Base-by-base conservation (phyloP, 2,888 invertebrate species). In the Microctonus aethiopoides region DNA sequence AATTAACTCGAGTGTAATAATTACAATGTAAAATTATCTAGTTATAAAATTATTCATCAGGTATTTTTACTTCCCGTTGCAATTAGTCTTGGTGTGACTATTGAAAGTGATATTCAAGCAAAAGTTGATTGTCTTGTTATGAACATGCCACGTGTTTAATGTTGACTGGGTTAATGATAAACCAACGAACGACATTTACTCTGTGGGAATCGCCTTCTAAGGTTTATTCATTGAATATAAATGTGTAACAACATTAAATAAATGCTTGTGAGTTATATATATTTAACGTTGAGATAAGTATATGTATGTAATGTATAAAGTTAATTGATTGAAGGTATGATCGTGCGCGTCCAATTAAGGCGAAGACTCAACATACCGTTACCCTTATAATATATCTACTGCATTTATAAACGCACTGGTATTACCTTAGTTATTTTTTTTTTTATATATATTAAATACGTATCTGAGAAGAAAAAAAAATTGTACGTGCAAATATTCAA, bases 21-120 rank as follows among this genome's bases (percentile, higher is more conserved):
- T 10, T 7, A 7, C 5, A 57, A 4, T 34, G 60, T 66, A n/a
- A 46, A 32, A 29, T 46, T 32, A 41, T 4, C 46, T 10, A 36
- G 46, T 34, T 51, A 46, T 60, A 32, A 60, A 46, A 52, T 67
- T 67, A 2, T 13, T n/a, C n/a, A n/a, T 46, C 29, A 20, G 24
- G 65, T n/a, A 65, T 57, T 24, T 51, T 20, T 32, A 13, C 46
- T 64, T 64, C 46, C 34, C 59, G 26, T 34, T 60, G 24, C 46
- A 67, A 67, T 67, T 60, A 67, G 10, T 29, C 16, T 7, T 22
- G 20, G 32, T 2, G 26, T 32, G 22, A 16, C 46, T 29, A 67
- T 67, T 24, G 67, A 67, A 67, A 67, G 67, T 60, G 24, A 60
- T 60, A 51, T 22, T 16, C 16, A n/a, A 16, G 34, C 46, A 46